Evolutionary conservation across 2,797 vertebrate genomes (phyloP).

Genomic region (Cuniculus paca): DNA sequence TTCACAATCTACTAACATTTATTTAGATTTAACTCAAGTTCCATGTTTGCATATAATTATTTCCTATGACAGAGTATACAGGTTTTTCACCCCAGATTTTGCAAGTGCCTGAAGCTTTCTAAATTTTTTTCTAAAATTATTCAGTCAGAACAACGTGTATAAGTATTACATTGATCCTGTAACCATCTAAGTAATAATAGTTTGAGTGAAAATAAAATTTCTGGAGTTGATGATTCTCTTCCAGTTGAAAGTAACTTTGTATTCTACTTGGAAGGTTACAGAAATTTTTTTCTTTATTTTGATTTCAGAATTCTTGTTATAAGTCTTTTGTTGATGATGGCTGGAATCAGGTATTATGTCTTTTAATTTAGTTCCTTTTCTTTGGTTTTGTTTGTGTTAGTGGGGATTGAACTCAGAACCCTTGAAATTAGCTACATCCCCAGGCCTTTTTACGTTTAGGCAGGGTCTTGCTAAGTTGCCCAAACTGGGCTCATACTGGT

Average conservation of each 20-base stretch:
- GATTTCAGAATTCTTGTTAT: constrained; percentile 12
- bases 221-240: not conserved
- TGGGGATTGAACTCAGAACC: not conserved
- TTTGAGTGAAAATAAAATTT: not conserved
- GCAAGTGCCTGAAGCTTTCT: not conserved
- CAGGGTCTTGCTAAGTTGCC: not conserved
- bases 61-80: not conserved
- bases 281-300: constrained; percentile 5
- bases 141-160: not conserved
- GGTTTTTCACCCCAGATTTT: not conserved
- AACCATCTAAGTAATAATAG: not conserved
- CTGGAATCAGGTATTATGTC: not conserved
- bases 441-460: not conserved
- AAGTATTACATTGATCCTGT: not conserved
- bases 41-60: not conserved
- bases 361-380: not conserved
- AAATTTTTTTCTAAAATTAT: constrained; percentile 34
- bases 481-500: not conserved
- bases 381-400: not conserved
- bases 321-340: not conserved
- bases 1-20: constrained; percentile 9
- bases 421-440: not conserved
- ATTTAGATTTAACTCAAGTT: constrained; percentile 15
- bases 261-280: not conserved
- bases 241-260: not conserved